These are phyloP conservation scores for Acrocephalus scirpaceus DNA, from an alignment of 2,797 vertebrate species.

Conservation along the genomic window DNA sequence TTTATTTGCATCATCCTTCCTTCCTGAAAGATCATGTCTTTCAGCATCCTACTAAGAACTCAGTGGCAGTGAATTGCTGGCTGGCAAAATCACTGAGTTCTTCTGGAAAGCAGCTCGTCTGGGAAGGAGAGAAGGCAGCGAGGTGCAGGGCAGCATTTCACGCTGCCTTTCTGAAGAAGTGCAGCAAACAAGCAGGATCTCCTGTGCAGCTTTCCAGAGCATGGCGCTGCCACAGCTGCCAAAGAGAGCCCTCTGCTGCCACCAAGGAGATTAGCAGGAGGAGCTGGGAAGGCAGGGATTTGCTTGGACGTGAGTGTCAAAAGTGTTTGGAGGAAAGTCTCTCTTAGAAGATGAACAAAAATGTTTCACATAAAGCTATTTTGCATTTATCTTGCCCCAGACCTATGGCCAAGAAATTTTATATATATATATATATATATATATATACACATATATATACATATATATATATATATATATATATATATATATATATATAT, in stretches of 20 bases:
- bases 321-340: background rate
- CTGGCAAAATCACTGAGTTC: background rate
- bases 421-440: no score
- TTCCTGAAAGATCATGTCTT: background rate
- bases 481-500: background rate
- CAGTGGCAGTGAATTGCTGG: background rate
- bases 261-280: background rate
- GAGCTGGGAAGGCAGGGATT: background rate
- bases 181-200: background rate
- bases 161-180: background rate
- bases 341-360: background rate
- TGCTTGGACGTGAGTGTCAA: rapidly evolving
- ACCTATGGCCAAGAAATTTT: background rate
- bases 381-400: background rate
- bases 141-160: background rate
- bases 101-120: background rate
- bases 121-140: background rate
- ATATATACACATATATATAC: background rate
- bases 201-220: background rate
- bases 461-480: background rate
- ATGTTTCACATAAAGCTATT: background rate
- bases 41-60: background rate
- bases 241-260: conserved; percentile 60
- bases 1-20: background rate
- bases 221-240: background rate